Conservation (phyloP, 1,140 invertebrate species). For the Ptiloglossa arizonensis region DNA sequence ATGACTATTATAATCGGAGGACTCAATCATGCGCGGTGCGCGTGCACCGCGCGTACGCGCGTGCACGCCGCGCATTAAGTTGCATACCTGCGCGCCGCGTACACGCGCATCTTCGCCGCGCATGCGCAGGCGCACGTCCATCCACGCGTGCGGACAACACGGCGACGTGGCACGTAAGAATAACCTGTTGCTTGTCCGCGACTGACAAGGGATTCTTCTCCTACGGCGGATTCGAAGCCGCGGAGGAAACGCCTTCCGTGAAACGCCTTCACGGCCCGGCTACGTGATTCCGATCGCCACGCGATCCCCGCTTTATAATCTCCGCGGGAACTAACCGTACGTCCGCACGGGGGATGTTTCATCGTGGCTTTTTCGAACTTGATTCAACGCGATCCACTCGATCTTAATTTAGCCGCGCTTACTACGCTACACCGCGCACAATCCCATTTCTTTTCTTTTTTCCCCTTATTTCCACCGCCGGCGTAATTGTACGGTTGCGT, state of each 20-base stretch:
- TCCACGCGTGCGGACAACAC: constrained; percentile 4
- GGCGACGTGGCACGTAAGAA: constrained; percentile 27
- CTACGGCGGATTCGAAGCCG: constrained; percentile 8
- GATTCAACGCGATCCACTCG: not conserved
- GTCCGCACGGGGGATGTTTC: not conserved
- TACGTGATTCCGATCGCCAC: constrained; percentile 18
- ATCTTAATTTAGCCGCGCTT: not conserved
- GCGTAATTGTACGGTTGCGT: not conserved
- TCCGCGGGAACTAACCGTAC: not conserved
- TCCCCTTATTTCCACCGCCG: too few species aligned
- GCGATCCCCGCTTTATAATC: not conserved
- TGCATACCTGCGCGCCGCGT: not conserved
- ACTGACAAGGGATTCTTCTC: constrained; percentile 33
- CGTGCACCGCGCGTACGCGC: not conserved
- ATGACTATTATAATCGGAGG: constrained; percentile 20
- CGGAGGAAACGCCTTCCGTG: constrained; percentile 14
- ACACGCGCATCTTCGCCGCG: not conserved
- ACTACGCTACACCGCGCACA: not conserved
- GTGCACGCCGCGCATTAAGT: too few species aligned
- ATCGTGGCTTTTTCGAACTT: constrained; percentile 3
- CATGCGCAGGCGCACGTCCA: too few species aligned
- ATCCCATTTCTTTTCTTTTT: not conserved
- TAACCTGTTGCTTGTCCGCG: constrained; percentile 53
- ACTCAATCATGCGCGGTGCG: not conserved
- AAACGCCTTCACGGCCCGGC: not conserved